Percentiles rank a stretch among this genome's conserved stretches.
Conservation (phyloP, 2,888 invertebrate genomes). For the Xiphydria camelus region DNA sequence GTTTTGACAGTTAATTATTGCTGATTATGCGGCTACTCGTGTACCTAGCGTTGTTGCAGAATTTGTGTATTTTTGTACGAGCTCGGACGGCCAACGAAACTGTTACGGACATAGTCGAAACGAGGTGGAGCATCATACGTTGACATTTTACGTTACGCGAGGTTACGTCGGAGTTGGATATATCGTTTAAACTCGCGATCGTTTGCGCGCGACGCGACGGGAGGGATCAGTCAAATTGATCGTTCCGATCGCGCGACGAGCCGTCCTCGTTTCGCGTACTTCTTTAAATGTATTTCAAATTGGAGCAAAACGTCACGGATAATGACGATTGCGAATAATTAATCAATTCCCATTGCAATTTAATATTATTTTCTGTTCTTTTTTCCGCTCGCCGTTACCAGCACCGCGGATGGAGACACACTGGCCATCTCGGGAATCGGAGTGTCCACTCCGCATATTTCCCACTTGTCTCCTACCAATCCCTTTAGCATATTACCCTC, state of each 20-base stretch:
- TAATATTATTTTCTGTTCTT: too few relatives aligned
- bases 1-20: constrained; percentile 44
- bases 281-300: too few relatives aligned
- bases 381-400: too few relatives aligned
- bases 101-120: constrained; percentile 22
- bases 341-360: too few relatives aligned
- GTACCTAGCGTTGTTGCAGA: constrained; percentile 45
- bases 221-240: too few relatives aligned
- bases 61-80: constrained; percentile 44
- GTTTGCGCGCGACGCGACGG: too few relatives aligned
- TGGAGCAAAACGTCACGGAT: too few relatives aligned
- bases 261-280: too few relatives aligned
- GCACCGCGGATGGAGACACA: constrained; percentile 39
- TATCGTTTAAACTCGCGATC: too few relatives aligned
- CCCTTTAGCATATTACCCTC: constrained; percentile 35
- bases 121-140: constrained; percentile 23
- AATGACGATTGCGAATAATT: too few relatives aligned
- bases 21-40: constrained; percentile 47
- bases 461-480: constrained; percentile 35
- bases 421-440: constrained; percentile 36
- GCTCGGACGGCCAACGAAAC: constrained; percentile 21
- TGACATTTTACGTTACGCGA: background rate
- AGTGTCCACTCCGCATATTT: constrained; percentile 38
- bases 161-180: too few relatives aligned
- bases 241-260: too few relatives aligned